phyloP scores from a whole-genome alignment of 2,888 invertebrate genomes.

The Meteorus cinctellus region DNA sequence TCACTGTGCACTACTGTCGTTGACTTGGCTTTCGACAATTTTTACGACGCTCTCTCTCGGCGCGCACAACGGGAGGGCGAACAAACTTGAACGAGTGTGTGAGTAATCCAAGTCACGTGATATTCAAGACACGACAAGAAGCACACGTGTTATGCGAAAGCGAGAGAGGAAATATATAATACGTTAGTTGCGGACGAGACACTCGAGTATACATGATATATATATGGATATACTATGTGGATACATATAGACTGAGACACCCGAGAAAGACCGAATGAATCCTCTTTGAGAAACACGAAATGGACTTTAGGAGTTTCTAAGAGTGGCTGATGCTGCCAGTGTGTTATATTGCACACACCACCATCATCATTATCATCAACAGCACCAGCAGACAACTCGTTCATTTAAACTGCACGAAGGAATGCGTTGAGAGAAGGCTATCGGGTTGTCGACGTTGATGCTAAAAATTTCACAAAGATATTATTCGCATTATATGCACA shows the following conservation, averaged over 20 bases:
- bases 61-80: slow-evolving; percentile 36
- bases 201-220: neutral
- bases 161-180: slow-evolving; percentile 14
- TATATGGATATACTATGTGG: neutral
- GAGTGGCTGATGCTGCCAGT: neutral
- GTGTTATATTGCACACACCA: neutral
- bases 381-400: slow-evolving; percentile 20
- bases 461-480: slow-evolving; percentile 56
- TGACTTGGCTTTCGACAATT: slow-evolving; percentile 18
- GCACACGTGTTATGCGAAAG: slow-evolving; percentile 34
- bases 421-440: slow-evolving; percentile 41
- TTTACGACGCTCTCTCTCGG: slow-evolving; percentile 21
- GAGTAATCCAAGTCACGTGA: slow-evolving; percentile 57
- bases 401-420: slow-evolving; percentile 23
- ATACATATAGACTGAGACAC: neutral
- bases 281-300: slow-evolving; percentile 2
- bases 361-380: slow-evolving; percentile 1
- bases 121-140: slow-evolving; percentile 21
- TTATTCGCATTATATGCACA: slow-evolving; percentile 11
- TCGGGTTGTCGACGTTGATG: slow-evolving; percentile 47
- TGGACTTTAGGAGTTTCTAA: slow-evolving; percentile 14
- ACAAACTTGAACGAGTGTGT: slow-evolving; percentile 48
- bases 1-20: slow-evolving; percentile 17
- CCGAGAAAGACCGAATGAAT: slow-evolving; percentile 9
- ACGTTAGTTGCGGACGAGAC: neutral